Evolutionary conservation across 1,140 invertebrate genomes (phyloP).

Genomic region (Apis florea): DNA sequence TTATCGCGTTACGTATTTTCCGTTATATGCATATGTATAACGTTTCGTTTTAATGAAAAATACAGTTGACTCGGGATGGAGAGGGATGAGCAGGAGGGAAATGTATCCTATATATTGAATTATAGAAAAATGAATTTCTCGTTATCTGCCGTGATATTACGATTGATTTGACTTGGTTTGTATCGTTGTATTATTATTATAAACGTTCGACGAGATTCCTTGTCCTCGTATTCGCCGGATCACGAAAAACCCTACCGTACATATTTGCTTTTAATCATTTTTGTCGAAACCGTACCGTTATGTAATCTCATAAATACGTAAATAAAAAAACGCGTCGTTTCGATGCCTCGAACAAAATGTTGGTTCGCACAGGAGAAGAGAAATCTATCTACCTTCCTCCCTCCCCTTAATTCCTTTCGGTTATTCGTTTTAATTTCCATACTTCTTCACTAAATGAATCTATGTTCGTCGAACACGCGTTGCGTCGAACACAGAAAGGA

Average conservation of each 20-base stretch:
- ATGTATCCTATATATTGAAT: too few relatives aligned
- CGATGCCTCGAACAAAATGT: conserved; percentile 58
- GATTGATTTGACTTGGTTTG: conserved; percentile 24
- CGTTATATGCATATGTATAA: too few relatives aligned
- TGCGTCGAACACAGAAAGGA: too few relatives aligned
- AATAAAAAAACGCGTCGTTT: conserved; percentile 72
- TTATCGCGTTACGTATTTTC: not conserved
- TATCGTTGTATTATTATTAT: conserved; percentile 33
- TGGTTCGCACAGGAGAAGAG: not conserved
- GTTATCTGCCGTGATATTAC: not conserved
- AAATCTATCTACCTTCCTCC: not conserved
- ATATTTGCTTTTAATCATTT: conserved; percentile 80
- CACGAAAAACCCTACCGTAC: conserved; percentile 37
- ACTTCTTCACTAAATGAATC: not conserved
- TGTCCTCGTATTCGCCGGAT: conserved; percentile 12
- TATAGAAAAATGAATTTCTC: not conserved
- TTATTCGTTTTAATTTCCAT: conserved; percentile 40
- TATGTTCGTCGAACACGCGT: not conserved
- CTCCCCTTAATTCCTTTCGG: not conserved
- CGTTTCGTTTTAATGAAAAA: conserved; percentile 3
- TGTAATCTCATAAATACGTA: conserved; percentile 79
- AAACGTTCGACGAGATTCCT: conserved; percentile 29
- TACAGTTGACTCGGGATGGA: not conserved
- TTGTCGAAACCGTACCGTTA: conserved; percentile 63
- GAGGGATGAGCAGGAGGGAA: too few relatives aligned